A percentile compares a stretch with the other conserved stretches of the same genome.
Evolutionary conservation across 2,888 invertebrate genomes (phyloP).

Genomic region (Neoitamus cyanurus): DNA sequence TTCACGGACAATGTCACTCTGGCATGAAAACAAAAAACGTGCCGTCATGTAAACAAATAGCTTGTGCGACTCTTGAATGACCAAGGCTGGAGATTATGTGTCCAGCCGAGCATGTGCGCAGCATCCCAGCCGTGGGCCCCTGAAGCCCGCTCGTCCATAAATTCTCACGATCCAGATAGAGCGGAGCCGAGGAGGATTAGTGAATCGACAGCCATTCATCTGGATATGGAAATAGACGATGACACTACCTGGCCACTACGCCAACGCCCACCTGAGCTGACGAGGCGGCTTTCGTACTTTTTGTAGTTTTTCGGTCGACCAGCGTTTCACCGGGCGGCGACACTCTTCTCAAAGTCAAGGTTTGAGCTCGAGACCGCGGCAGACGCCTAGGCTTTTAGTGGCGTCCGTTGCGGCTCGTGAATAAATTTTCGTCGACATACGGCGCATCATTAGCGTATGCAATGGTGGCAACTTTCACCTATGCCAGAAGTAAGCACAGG

Average conservation of each 20-base stretch:
- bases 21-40: not conserved
- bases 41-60: not conserved
- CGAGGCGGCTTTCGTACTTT: not conserved
- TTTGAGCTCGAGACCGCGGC: not conserved
- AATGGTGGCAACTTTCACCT: conserved; percentile 28
- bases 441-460: conserved; percentile 16
- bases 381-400: conserved; percentile 3
- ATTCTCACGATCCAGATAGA: conserved; percentile 7
- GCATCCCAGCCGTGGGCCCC: not conserved
- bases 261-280: conserved; percentile 2
- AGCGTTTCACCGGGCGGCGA: not conserved
- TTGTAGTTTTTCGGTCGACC: not conserved
- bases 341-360: conserved; percentile 17
- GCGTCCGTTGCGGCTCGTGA: not conserved
- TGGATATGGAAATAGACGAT: conserved; percentile 7
- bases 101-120: not conserved
- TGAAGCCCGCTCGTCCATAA: not conserved
- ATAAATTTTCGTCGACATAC: not conserved
- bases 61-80: conserved; percentile 2
- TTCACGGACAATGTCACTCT: conserved; percentile 27
- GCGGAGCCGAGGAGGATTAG: not conserved
- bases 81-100: conserved; percentile 6
- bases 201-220: not conserved
- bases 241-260: conserved; percentile 4
- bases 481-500: not conserved